Base-by-base conservation (phyloP, 2,797 vertebrate genomes). In the Lepilemur ruficaudatus region DNA sequence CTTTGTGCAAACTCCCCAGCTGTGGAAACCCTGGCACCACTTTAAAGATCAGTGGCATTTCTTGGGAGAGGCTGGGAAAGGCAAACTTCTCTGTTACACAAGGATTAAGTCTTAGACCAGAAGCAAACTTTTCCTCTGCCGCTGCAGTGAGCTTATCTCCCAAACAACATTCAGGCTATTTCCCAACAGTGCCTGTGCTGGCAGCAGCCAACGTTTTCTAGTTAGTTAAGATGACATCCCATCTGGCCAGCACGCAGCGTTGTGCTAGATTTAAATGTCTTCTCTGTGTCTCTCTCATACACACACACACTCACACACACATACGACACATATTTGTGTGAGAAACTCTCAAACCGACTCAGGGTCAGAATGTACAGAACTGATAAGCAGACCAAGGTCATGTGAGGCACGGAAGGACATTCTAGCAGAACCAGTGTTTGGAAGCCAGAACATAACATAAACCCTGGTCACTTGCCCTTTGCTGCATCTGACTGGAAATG, bases 31-130 rank as follows among this genome's bases (percentile, higher is more conserved):
- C 78, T 52, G 69, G 63, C 57, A 69, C n/a, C 0, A 1, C 48
- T 81, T 46, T 80, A 46, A 82, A 72, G 81, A 95, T 95, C 13
- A 86, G 80, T 73, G 81, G 59, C 35, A 70, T 89, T 89, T 96
- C 93, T 86, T 82, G 80, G 59, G 80, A 67, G 91, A 9, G 4
- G 43, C n/a, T 69, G 85, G 81, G 89, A 93, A 93, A 95, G 52
- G 35, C 78, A 83, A 88, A 95, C n/a, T 41, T 86, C 25, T 85
- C 55, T 55, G 55, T 70, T 46, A 23, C n/a, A 30, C 65, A 11
- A 88, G 82, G 85, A 83, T 72, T 70, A 82, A 91, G 57, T 87
- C 69, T 92, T 78, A 73, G 10, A 61, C 72, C 18, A 63, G 76
- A 82, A 57, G 69, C 63, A 63, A 59, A 55, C 55, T 69, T 70